Evolutionary conservation across 2,888 invertebrate genomes (phyloP).

Genomic region (Dasysyrphus albostriatus): DNA sequence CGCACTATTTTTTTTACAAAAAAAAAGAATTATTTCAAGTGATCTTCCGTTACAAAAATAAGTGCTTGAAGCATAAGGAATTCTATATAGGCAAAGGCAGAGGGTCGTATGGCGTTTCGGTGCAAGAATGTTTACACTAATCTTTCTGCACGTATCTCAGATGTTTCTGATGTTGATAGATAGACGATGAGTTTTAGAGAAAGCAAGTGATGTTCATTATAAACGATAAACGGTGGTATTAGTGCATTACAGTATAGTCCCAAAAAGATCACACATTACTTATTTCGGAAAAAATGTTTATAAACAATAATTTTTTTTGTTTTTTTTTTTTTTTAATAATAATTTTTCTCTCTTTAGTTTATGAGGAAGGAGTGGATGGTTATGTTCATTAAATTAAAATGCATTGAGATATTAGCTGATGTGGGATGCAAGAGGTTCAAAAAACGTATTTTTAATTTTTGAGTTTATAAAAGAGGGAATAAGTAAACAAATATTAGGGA

Average conservation of each 20-base stretch:
- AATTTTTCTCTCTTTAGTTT: slow-evolving; percentile 15
- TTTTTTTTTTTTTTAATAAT: slow-evolving; percentile 72
- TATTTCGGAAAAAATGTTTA: slow-evolving; percentile 67
- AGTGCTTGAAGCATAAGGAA: neutral
- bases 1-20: neutral
- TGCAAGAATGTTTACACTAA: slow-evolving; percentile 65
- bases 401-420: slow-evolving; percentile 34
- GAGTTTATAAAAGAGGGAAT: neutral
- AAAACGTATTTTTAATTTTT: slow-evolving; percentile 10
- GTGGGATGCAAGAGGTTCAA: neutral
- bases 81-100: neutral
- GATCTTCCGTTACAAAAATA: slow-evolving; percentile 41
- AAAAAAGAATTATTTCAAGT: slow-evolving; percentile 49
- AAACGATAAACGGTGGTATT: slow-evolving; percentile 40
- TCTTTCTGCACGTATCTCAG: slow-evolving; percentile 72
- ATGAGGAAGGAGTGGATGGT: slow-evolving; percentile 31
- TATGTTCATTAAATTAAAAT: slow-evolving; percentile 18
- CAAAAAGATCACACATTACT: slow-evolving; percentile 65
- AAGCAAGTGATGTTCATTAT: slow-evolving; percentile 52
- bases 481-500: slow-evolving; percentile 10
- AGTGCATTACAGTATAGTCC: neutral
- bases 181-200: slow-evolving; percentile 65
- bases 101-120: slow-evolving; percentile 56
- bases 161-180: slow-evolving; percentile 71
- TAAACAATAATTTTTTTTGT: slow-evolving; percentile 68